Evolutionary conservation across 1,140 invertebrate species (phyloP), one percentile per base, ranked within the genome.

Genomic region (Drosophila mauritiana): DNA sequence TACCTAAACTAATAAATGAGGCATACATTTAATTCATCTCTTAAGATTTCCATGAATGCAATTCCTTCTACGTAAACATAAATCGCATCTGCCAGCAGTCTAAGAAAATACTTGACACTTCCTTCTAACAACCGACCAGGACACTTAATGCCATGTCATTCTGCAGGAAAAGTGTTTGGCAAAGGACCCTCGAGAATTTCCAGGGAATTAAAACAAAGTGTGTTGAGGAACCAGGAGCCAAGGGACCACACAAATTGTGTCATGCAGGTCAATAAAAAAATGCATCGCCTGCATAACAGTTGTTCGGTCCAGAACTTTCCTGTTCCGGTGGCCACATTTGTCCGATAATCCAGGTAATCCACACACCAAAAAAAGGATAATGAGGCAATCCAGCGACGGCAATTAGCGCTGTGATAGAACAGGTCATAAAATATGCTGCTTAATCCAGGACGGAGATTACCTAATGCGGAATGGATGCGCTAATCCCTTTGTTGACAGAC

Each of bases 261-360:
- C 68, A 80, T 78, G 77, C 69, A 78, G 81, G 73, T 48, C 78
- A 81, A 78, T 77, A 85, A 84, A 63, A 63, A 45, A 45, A 27
- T 22, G 15, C 8, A 4, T 17, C 15, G 45, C 58, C 39, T 45
- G 34, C 53, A 57, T 42, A 43, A 43, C 59, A 43, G 42, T 48
- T 40, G 51, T 7, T 64, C 31, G 10, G 36, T 39, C 40, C 37
- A 56, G 62, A 63, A 43, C 27, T 82, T 75, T 84, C 72, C 77
- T 80, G 81, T 85, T 84, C 81, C 81, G 75, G 75, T 77, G 53
- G 40, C 64, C 40, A 69, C 64, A 46, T 57, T 70, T 53, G 49
- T 25, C 20, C 42, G 22, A 10, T 17, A 37, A 17, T 70, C 7
- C 72, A 65, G 81, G 80, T 84, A 80, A 64, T 42, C 36, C 42